Conservation (phyloP, 2,797 vertebrate species). For the Protosalanx chinensis region DNA sequence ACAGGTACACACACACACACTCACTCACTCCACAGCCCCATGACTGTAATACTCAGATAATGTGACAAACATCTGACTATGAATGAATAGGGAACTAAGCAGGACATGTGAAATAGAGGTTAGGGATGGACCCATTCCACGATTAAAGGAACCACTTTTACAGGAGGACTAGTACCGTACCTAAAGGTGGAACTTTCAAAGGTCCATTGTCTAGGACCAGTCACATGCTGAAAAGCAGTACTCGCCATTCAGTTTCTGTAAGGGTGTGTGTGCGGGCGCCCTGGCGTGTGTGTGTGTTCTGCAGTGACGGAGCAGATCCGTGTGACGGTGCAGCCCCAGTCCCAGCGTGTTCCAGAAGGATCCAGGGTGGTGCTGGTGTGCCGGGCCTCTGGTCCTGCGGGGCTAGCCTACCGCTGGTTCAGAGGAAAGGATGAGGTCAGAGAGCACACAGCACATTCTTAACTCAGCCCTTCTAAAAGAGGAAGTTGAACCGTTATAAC, state of each 20-base stretch:
- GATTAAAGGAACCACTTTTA: too few relatives aligned
- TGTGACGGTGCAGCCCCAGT: conserved; percentile 74
- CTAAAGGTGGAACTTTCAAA: too few relatives aligned
- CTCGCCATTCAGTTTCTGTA: not conserved
- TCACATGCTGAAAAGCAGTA: too few relatives aligned
- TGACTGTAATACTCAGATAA: not conserved
- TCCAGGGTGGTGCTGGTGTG: conserved; percentile 69
- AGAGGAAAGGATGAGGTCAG: conserved; percentile 78
- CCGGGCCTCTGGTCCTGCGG: conserved; percentile 62
- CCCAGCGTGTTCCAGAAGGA: conserved; percentile 60
- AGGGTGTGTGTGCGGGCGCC: not conserved
- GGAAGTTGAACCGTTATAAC: too few relatives aligned
- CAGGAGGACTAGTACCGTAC: too few relatives aligned
- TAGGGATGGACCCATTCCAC: too few relatives aligned
- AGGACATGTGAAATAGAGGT: too few relatives aligned
- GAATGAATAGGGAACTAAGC: too few relatives aligned
- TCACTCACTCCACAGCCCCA: too few relatives aligned
- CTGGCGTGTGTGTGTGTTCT: conserved; percentile 1
- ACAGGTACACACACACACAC: conserved; percentile 48
- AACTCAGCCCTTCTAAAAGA: not conserved
- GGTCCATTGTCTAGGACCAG: too few relatives aligned
- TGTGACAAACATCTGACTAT: too few relatives aligned
- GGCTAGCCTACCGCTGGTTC: conserved; percentile 84
- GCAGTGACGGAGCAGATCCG: conserved; percentile 59
- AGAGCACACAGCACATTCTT: not conserved